Evolutionary conservation across 2,113 vertebrate genomes (phyloP).

Genomic region (Ailurus styani): DNA sequence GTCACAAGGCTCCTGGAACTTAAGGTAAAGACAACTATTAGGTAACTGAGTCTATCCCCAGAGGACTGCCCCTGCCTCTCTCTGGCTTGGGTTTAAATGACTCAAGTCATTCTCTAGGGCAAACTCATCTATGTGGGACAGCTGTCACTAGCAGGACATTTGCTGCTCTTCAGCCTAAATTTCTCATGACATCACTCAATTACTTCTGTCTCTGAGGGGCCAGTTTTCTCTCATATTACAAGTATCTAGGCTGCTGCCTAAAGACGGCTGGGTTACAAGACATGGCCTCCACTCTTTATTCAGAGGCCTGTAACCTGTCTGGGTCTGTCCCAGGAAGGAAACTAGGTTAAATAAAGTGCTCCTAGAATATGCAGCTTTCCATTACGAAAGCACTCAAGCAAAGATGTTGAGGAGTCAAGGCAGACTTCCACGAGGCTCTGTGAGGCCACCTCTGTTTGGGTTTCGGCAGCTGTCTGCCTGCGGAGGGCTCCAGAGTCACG

Average conservation of each 20-base stretch:
- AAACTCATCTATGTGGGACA: conserved; percentile 47
- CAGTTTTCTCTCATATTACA: background rate
- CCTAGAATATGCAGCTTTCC: background rate
- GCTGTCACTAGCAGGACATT: conserved; percentile 29
- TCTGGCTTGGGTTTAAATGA: conserved; percentile 44
- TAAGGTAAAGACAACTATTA: background rate
- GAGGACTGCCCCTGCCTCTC: background rate
- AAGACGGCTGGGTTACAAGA: background rate
- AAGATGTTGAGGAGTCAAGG: background rate
- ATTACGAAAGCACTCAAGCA: rapidly evolving
- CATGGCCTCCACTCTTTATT: background rate
- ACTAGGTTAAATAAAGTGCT: rapidly evolving
- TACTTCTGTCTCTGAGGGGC: background rate
- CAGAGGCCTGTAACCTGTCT: background rate
- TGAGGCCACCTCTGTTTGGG: background rate
- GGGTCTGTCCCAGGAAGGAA: background rate
- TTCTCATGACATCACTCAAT: conserved; percentile 7
- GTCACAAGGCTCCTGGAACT: conserved; percentile 30
- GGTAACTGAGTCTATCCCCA: conserved; percentile 23
- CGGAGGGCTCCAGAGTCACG: background rate
- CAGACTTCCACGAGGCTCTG: background rate
- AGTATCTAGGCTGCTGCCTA: background rate
- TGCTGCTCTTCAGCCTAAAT: background rate
- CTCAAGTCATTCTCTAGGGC: conserved; percentile 30
- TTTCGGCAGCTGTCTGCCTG: conserved; percentile 42